Base-by-base conservation (phyloP, 2,113 vertebrate species). In the Calypte anna region DNA sequence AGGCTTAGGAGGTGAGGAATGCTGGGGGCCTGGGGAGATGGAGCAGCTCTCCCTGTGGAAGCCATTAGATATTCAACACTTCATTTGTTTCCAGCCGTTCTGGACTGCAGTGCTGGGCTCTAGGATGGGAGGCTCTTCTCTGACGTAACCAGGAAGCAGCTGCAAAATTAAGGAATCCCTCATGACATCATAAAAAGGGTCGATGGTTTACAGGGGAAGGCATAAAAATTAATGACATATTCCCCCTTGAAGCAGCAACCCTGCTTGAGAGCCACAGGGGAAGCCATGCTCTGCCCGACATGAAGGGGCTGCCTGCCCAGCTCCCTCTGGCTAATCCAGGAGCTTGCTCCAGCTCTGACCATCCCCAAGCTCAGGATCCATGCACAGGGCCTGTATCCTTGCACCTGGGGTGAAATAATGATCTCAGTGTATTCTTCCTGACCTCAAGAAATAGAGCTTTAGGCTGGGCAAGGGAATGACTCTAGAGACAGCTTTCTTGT, bases 121-220 rank as follows among this genome's bases (percentile, higher is more conserved):
- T 94, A 94, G 97, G 95, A 97, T 92, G 93, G 96, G 96, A 97
- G 97, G 96, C 97, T 98, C 96, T 97, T 98, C 97, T 98, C 98
- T 98, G 98, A 98, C 97, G 97, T 98, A 98, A 98, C 96, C 98
- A 98, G 98, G 98, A 98, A 98, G 98, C 98, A 98, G 98, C 98
- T 98, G 98, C 98, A 98, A 98, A 98, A 98, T 97, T 97, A 98
- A 98, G 98, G 98, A 98, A 98, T 98, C 98, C 98, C 98, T 98
- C 96, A 98, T 98, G 98, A 98, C 98, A 98, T 98, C 97, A 98
- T 98, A 98, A 98, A 98, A 98, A 97, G 96, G 97, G 97, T 98
- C 89, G 93, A 97, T 93, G 97, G 97, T 98, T 98, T 98, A 98
- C 98, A 97, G 98, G 97, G 97, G 97, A 98, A 97, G 97, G 97